Evolutionary conservation across 2,797 vertebrate genomes (phyloP).

Genomic region (Pelobates cultripes): DNA sequence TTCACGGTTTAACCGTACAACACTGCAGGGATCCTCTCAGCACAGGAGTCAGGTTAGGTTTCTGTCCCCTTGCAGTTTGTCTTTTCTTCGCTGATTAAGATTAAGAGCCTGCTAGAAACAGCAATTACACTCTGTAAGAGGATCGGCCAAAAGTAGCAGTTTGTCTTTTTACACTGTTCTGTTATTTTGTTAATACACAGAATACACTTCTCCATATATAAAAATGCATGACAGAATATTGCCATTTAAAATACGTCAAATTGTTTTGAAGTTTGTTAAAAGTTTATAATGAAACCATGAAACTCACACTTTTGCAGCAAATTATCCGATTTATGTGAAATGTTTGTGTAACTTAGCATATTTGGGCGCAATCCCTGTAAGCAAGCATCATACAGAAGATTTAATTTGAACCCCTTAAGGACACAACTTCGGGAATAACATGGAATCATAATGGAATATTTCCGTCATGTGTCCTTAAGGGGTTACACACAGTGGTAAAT

Average conservation of each 20-base stretch:
- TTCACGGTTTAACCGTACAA: neutral
- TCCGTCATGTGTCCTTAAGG: too few species aligned
- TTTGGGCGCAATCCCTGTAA: neutral
- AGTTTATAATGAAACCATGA: neutral
- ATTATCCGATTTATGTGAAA: neutral
- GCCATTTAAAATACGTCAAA: neutral
- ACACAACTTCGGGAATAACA: too few species aligned
- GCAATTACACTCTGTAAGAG: neutral
- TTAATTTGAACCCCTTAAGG: too few species aligned
- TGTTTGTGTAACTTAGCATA: slow-evolving; percentile 7
- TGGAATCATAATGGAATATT: too few species aligned
- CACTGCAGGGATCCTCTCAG: slow-evolving; percentile 23
- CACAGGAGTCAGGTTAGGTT: slow-evolving; percentile 12
- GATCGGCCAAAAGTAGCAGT: slow-evolving; percentile 35
- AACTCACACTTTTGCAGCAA: slow-evolving; percentile 8
- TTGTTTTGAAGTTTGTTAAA: neutral
- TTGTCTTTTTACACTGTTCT: slow-evolving; percentile 7
- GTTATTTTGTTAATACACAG: slow-evolving; percentile 25
- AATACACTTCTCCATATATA: slow-evolving; percentile 3
- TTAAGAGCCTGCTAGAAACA: slow-evolving; percentile 27
- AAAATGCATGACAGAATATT: neutral
- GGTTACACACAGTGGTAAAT: too few species aligned
- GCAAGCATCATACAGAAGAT: neutral
- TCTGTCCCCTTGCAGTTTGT: slow-evolving; percentile 1
- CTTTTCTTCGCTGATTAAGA: slow-evolving; percentile 24